Percentiles rank a stretch among this genome's conserved stretches.
Evolutionary conservation across 2,888 invertebrate species (phyloP).

Genomic region (Isoperla grammatica): DNA sequence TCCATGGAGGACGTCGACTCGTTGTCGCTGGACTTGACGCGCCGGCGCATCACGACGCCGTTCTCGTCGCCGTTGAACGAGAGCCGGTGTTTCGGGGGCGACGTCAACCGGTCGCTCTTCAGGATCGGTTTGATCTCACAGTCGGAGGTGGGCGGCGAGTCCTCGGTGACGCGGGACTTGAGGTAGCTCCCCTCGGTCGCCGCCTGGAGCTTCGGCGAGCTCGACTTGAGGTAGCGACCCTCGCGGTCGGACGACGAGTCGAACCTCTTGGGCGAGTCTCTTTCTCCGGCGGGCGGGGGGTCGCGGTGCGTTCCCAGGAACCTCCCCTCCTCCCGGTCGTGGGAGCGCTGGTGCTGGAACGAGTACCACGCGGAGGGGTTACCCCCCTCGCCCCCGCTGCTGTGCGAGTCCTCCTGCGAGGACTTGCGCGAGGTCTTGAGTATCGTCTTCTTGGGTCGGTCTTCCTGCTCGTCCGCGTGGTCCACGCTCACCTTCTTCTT

Average conservation of each 20-base stretch:
- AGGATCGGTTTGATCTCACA: constrained; percentile 40
- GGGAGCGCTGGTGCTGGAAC: too few relatives aligned
- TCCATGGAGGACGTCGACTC: constrained; percentile 41
- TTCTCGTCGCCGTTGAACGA: background rate
- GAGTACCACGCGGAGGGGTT: constrained; percentile 44
- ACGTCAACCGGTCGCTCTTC: background rate
- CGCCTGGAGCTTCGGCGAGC: constrained; percentile 41
- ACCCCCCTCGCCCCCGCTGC: constrained; percentile 48
- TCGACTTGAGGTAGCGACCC: constrained; percentile 56
- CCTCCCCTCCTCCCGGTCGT: constrained; percentile 12
- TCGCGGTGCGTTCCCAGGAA: constrained; percentile 52
- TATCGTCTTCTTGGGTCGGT: constrained; percentile 68
- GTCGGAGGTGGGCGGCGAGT: constrained; percentile 51
- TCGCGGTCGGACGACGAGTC: constrained; percentile 47
- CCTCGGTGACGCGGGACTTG: too few relatives aligned
- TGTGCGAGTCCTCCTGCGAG: constrained; percentile 40
- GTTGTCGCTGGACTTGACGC: constrained; percentile 36
- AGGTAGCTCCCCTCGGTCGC: too few relatives aligned
- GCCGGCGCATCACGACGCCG: constrained; percentile 38
- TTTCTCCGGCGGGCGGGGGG: too few relatives aligned
- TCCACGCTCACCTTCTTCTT: constrained; percentile 70
- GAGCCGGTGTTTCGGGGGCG: too few relatives aligned
- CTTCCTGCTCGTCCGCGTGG: constrained; percentile 55
- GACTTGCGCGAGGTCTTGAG: constrained; percentile 65
- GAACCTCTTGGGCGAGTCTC: constrained; percentile 53